Evolutionary conservation across 37 sponge, comb jelly and placozoan species (phyloP).

Genomic region (Chondrilla cf. caribensis): DNA sequence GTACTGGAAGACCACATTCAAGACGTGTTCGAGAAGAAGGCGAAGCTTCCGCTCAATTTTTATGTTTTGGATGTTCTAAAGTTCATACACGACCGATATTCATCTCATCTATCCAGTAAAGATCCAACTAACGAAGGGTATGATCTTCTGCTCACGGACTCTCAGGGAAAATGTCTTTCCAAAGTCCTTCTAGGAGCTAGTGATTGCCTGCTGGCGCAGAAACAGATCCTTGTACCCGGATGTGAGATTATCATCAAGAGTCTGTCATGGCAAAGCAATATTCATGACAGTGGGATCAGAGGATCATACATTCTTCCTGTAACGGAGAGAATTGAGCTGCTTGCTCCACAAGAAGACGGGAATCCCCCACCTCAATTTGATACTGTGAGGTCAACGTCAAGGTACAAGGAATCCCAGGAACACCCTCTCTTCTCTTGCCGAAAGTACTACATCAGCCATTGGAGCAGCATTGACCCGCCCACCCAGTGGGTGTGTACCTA

Average conservation of each 20-base stretch:
- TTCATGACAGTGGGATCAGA: background rate
- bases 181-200: background rate
- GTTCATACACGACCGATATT: background rate
- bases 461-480: conserved; percentile 10
- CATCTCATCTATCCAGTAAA: background rate
- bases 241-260: background rate
- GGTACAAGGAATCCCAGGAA: background rate
- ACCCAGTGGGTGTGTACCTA: background rate
- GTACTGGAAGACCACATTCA: background rate
- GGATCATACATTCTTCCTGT: background rate
- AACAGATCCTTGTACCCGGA: background rate
- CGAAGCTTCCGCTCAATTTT: background rate
- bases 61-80: background rate
- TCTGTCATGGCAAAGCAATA: background rate
- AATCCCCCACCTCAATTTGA: background rate
- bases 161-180: background rate
- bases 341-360: background rate
- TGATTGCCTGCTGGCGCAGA: background rate
- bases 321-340: background rate
- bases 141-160: background rate
- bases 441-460: background rate
- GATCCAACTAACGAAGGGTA: background rate
- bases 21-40: background rate
- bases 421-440: conserved; percentile 9
- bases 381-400: background rate